A percentile compares a stretch with the other conserved stretches of the same genome.
phyloP scores from a whole-genome alignment of 2,888 invertebrate species.

The Perithous albicinctus region DNA sequence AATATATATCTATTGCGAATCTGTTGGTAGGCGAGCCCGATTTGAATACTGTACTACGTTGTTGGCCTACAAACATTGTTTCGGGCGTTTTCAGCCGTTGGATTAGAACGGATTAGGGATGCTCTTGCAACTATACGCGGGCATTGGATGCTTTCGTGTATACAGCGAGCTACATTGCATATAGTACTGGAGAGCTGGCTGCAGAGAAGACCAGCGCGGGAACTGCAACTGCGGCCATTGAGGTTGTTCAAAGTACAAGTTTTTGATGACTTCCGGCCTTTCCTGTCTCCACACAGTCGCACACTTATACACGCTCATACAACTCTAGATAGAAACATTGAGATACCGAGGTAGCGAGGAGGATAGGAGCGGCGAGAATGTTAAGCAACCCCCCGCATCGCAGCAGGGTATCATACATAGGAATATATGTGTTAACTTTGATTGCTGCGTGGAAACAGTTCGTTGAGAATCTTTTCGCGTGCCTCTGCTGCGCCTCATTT shows the following conservation, averaged over 20 bases:
- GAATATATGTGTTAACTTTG: slow-evolving; percentile 62
- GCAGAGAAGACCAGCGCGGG: slow-evolving; percentile 3
- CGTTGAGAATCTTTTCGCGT: neutral
- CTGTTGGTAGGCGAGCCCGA: slow-evolving; percentile 35
- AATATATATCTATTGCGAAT: slow-evolving; percentile 33
- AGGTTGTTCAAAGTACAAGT: slow-evolving; percentile 75
- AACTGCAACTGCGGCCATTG: slow-evolving; percentile 42
- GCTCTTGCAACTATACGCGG: neutral
- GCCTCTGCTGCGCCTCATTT: slow-evolving; percentile 12
- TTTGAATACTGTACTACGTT: slow-evolving; percentile 11
- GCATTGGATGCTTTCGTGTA: slow-evolving; percentile 22
- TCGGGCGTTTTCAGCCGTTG: slow-evolving; percentile 44
- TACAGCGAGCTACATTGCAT: slow-evolving; percentile 2
- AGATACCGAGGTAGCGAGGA: neutral
- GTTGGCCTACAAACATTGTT: slow-evolving; percentile 51
- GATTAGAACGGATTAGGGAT: slow-evolving; percentile 58
- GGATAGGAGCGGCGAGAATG: neutral
- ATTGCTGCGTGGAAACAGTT: slow-evolving; percentile 56
- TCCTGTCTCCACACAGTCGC: slow-evolving; percentile 22
- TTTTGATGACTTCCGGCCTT: slow-evolving; percentile 76
- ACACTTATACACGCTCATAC: neutral
- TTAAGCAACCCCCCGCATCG: neutral
- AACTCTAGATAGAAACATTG: neutral
- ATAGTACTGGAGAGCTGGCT: neutral
- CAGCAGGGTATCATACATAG: neutral